These are phyloP conservation scores for Leptopilina drosophilae DNA, from an alignment of 2,888 invertebrate genomes.

Conservation along the genomic window DNA sequence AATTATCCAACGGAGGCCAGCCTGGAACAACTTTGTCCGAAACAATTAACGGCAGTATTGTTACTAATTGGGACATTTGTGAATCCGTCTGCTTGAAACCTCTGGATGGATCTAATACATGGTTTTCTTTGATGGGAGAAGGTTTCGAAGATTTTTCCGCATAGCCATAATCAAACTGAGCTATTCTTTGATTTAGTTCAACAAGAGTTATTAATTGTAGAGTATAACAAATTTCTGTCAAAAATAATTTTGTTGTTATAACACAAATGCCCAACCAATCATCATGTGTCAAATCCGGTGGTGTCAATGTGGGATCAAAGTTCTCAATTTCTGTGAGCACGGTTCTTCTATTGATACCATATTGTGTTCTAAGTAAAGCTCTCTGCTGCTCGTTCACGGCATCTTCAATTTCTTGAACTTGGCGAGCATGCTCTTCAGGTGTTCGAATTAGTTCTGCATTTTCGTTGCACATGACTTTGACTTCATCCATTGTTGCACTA, in stretches of 20 bases:
- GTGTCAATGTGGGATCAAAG: background rate
- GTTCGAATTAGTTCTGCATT: no score
- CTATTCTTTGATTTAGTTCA: constrained; percentile 17
- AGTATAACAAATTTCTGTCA: background rate
- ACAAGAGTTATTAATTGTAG: background rate
- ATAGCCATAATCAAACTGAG: background rate
- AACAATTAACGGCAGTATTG: no score
- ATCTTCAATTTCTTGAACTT: background rate
- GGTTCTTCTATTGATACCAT: background rate
- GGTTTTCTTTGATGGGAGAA: no score
- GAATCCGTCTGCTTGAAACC: background rate
- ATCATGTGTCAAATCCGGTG: constrained; percentile 3
- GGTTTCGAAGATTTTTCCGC: background rate
- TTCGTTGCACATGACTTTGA: no score
- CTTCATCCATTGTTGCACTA: no score
- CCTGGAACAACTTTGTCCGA: background rate
- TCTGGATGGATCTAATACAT: no score
- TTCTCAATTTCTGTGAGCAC: background rate
- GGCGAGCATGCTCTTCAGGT: no score
- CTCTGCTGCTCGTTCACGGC: background rate
- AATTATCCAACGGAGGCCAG: background rate
- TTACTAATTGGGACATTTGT: no score
- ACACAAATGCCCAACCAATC: background rate
- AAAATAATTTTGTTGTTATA: background rate
- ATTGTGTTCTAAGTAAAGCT: background rate